Evolutionary conservation across 2,797 vertebrate species (phyloP).

Genomic region (Cirrhinus molitorella): DNA sequence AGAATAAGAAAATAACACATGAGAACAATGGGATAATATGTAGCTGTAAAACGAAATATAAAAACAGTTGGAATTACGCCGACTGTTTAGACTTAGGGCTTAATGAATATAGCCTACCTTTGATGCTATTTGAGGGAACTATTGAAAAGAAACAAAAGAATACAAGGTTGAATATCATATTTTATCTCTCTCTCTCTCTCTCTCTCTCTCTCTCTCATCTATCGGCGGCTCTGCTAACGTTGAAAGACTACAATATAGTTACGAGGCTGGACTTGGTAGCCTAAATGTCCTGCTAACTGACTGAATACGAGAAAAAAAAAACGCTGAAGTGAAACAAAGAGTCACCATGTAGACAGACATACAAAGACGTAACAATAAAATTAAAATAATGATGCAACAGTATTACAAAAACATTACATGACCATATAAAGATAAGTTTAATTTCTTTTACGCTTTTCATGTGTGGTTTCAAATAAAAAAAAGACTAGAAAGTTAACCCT

Average conservation of each 20-base stretch:
- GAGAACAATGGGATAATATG: not conserved
- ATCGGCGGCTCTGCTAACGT: not conserved
- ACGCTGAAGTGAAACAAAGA: not conserved
- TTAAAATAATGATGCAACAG: not conserved
- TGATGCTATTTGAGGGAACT: not conserved
- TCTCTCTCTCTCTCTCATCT: not conserved
- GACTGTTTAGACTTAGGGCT: not conserved
- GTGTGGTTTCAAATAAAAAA: not conserved
- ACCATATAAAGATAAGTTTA: not conserved
- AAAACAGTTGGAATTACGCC: not conserved
- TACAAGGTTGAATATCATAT: not conserved
- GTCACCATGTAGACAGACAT: not conserved
- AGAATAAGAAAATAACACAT: not conserved
- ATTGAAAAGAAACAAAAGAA: not conserved
- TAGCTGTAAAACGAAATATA: not conserved
- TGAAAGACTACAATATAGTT: not conserved
- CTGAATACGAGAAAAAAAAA: constrained; percentile 1
- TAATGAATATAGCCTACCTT: not conserved
- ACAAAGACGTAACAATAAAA: not conserved
- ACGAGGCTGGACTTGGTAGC: not conserved
- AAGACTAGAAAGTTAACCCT: not conserved
- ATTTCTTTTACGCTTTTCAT: not conserved
- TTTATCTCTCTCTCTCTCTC: not conserved
- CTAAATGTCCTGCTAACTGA: not conserved
- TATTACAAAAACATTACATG: not conserved